Conservation (phyloP, 2,797 vertebrate genomes). For the Xerus rutilus region DNA sequence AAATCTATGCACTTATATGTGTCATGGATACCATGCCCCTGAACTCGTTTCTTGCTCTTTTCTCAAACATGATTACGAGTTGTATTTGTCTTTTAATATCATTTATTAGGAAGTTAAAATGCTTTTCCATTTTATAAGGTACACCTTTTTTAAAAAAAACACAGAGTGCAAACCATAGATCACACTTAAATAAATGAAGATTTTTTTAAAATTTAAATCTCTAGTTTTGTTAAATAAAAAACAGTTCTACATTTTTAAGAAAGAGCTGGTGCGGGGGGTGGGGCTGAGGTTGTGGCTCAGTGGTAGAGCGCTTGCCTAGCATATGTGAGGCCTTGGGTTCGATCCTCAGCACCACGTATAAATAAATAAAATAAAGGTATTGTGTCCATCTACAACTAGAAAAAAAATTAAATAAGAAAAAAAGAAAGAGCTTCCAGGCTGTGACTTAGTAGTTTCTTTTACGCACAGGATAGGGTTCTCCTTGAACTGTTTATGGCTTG, state of each 20-base stretch:
- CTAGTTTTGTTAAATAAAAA: not conserved
- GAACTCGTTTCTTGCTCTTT: slow-evolving; percentile 9
- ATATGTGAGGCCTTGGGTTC: no score
- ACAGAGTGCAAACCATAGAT: not conserved
- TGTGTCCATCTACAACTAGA: no score
- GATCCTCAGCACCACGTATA: no score
- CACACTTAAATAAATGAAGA: not conserved
- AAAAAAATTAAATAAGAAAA: no score
- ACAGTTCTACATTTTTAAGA: not conserved
- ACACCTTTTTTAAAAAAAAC: slow-evolving; percentile 66
- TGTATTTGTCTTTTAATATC: not conserved
- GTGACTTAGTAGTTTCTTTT: no score
- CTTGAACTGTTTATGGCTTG: not conserved
- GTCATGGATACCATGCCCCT: not conserved
- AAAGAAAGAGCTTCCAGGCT: not conserved
- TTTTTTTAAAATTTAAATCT: not conserved
- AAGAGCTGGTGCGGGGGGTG: not conserved
- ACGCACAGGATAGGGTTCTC: not conserved
- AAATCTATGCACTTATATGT: not conserved
- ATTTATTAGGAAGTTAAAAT: not conserved
- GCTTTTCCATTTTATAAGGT: slow-evolving; percentile 27
- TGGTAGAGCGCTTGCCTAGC: no score
- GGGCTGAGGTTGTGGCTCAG: no score
- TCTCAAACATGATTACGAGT: not conserved
- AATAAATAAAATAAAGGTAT: no score